A percentile compares a stretch with the other conserved stretches of the same genome.
These are phyloP conservation scores for Rhinopithecus roxellana DNA, from an alignment of 2,113 vertebrate species.

Conservation along the genomic window DNA sequence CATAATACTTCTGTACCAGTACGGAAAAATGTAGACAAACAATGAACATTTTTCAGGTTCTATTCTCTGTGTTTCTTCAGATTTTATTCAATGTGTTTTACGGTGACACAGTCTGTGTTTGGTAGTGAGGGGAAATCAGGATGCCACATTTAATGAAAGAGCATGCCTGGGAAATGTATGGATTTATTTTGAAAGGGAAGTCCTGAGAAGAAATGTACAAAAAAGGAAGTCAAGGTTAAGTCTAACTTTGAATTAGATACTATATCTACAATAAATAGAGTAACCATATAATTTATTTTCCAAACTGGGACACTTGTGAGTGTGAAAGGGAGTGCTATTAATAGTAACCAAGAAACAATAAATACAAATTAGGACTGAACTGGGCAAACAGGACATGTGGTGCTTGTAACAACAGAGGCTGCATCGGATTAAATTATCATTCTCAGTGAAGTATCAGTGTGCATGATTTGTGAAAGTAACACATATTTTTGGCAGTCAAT, in stretches of 20 bases:
- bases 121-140: not conserved
- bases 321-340: not conserved
- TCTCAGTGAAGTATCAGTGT: not conserved
- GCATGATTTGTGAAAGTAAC: not conserved
- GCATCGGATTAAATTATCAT: not conserved
- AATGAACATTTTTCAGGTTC: not conserved
- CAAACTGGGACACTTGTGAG: not conserved
- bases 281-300: not conserved
- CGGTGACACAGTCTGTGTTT: not conserved
- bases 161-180: not conserved
- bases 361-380: not conserved
- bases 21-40: not conserved
- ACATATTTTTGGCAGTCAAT: not conserved
- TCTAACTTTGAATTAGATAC: not conserved
- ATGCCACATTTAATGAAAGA: not conserved
- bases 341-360: not conserved
- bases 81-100: not conserved
- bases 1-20: not conserved
- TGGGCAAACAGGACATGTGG: not conserved
- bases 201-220: not conserved
- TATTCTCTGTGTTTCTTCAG: not conserved
- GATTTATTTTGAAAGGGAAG: not conserved
- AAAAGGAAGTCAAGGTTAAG: not conserved
- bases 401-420: not conserved
- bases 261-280: not conserved